Evolutionary conservation across 1,140 invertebrate species (phyloP).

Genomic region (Bombus superbus): DNA sequence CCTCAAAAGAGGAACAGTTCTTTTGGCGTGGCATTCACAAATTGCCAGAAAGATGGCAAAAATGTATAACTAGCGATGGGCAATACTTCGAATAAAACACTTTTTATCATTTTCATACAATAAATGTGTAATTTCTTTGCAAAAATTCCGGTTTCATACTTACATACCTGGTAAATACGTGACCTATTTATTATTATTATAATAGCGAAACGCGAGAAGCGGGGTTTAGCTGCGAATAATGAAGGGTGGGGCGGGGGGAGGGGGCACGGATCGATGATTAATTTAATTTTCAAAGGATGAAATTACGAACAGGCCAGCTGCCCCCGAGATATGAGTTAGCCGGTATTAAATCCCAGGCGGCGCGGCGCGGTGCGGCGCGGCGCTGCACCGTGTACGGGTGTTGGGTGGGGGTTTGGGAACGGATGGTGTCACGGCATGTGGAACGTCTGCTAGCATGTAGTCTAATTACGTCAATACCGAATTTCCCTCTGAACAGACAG

Average conservation of each 20-base stretch:
- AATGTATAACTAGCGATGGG: too few relatives aligned
- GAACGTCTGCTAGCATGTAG: constrained; percentile 54
- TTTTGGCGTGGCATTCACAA: too few relatives aligned
- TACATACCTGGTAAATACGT: too few relatives aligned
- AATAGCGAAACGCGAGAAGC: not conserved
- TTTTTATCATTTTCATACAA: too few relatives aligned
- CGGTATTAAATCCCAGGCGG: constrained; percentile 45
- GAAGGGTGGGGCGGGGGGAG: constrained; percentile 57
- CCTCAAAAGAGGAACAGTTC: too few relatives aligned
- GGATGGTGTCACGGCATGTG: constrained; percentile 50
- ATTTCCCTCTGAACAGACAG: constrained; percentile 58
- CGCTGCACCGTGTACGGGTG: not conserved
- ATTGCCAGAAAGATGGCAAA: too few relatives aligned
- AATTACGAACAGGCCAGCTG: constrained; percentile 46
- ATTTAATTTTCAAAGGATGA: constrained; percentile 62
- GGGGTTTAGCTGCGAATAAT: not conserved
- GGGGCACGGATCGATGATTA: constrained; percentile 84
- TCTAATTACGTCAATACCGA: constrained; percentile 64
- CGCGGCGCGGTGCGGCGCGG: constrained; percentile 11
- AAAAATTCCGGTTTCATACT: too few relatives aligned
- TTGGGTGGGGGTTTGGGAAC: not conserved
- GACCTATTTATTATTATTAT: too few relatives aligned
- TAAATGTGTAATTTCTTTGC: too few relatives aligned
- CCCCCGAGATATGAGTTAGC: constrained; percentile 49
- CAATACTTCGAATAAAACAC: too few relatives aligned